A percentile compares a stretch with the other conserved stretches of the same genome.
phyloP scores from a whole-genome alignment of 2,113 vertebrate genomes.

The Hylia prasina region DNA sequence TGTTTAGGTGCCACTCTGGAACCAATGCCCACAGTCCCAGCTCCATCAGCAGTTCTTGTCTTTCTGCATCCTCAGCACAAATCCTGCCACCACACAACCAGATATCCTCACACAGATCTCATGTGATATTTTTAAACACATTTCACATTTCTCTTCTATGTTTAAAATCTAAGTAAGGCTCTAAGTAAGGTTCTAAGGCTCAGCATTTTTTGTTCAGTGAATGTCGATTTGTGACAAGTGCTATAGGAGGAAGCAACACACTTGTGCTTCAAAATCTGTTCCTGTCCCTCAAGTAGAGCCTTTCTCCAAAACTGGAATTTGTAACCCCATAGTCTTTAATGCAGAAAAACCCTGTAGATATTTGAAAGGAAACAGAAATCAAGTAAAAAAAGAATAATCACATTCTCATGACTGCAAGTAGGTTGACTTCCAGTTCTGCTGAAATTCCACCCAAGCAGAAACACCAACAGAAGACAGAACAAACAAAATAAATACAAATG shows the following conservation, averaged over 20 bases:
- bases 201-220: not conserved
- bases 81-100: not conserved
- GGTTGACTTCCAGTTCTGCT: not conserved
- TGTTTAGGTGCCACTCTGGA: not conserved
- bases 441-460: not conserved
- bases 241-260: not conserved
- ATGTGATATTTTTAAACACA: not conserved
- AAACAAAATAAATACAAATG: not conserved
- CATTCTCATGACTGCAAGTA: not conserved
- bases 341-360: not conserved
- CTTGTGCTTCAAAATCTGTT: not conserved
- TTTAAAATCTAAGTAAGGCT: not conserved
- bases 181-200: not conserved
- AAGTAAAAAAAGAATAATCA: not conserved
- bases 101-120: not conserved
- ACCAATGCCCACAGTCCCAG: not conserved
- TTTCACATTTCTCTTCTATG: not conserved
- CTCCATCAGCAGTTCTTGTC: not conserved
- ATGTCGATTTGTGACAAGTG: constrained; percentile 5
- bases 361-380: not conserved
- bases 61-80: not conserved
- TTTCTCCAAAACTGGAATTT: not conserved
- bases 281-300: not conserved
- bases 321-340: not conserved
- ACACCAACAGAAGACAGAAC: not conserved